phyloP scores from a whole-genome alignment of 1,140 invertebrate species.

The Hermetia illucens region DNA sequence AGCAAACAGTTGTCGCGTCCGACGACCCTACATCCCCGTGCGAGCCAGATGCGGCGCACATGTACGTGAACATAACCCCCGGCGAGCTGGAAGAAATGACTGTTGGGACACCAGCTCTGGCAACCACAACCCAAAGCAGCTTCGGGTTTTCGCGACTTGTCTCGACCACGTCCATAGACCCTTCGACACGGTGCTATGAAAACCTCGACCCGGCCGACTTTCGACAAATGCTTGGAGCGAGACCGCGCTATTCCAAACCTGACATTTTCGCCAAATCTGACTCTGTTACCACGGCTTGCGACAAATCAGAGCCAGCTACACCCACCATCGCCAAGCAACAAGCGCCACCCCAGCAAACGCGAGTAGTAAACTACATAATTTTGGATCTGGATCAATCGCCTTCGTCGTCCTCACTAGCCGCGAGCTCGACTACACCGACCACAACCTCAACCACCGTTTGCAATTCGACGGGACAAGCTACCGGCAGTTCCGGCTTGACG shows the following conservation, averaged over 20 bases:
- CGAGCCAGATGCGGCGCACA: constrained; percentile 32
- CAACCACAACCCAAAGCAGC: constrained; percentile 9
- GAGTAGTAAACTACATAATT: constrained; percentile 1
- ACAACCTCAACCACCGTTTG: no score
- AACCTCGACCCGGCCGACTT: constrained; percentile 6
- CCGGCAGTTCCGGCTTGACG: no score
- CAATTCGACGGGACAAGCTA: no score
- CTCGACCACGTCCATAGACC: constrained; percentile 2
- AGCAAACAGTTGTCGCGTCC: constrained; percentile 4
- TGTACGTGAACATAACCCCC: constrained; percentile 52
- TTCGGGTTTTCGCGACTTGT: background rate
- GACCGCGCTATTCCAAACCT: constrained; percentile 4
- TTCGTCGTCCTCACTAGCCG: no score
- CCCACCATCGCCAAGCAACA: constrained; percentile 1
- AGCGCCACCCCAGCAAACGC: background rate
- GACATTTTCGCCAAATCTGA: constrained; percentile 7
- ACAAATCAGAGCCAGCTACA: constrained; percentile 6
- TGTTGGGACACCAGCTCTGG: constrained; percentile 16
- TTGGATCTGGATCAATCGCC: constrained; percentile 2
- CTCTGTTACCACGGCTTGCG: background rate
- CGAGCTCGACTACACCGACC: no score
- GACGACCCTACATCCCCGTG: constrained; percentile 18
- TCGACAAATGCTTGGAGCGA: background rate
- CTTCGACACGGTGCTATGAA: constrained; percentile 6
- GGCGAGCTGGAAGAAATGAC: constrained; percentile 9